phyloP scores from a whole-genome alignment of 2,888 invertebrate genomes.

The Toxonevra muliebris region DNA sequence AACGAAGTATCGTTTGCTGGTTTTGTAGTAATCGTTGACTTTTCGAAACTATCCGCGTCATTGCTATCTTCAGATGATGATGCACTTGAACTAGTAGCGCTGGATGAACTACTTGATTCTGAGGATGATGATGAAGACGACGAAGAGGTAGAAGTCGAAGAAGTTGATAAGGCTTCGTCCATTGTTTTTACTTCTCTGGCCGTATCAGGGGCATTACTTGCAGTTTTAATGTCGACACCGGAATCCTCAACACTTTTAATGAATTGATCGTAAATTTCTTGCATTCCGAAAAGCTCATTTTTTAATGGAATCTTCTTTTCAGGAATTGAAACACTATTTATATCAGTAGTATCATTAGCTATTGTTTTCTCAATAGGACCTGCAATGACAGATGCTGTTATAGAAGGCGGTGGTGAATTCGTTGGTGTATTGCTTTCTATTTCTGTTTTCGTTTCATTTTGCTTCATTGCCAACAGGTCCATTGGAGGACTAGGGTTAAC shows the following conservation, averaged over 20 bases:
- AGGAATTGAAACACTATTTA: not conserved
- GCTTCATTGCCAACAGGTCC: conserved; percentile 15
- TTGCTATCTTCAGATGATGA: conserved; percentile 45
- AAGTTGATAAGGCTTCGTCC: conserved; percentile 41
- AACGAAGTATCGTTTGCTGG: not conserved
- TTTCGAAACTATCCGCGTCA: conserved; percentile 38
- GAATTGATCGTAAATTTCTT: conserved; percentile 61
- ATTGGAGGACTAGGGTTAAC: conserved; percentile 53
- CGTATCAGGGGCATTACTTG: conserved; percentile 3
- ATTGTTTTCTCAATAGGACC: not conserved
- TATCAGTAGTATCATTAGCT: not conserved
- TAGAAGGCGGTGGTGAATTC: conserved; percentile 16
- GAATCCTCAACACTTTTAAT: conserved; percentile 60
- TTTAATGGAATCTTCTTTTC: conserved; percentile 7
- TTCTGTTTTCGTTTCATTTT: not conserved
- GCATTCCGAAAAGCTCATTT: conserved; percentile 52
- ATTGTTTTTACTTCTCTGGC: not conserved
- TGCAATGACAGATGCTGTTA: conserved; percentile 25
- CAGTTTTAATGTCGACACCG: conserved; percentile 43
- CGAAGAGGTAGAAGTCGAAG: conserved; percentile 45
- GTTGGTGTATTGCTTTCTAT: conserved; percentile 18
- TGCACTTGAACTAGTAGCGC: conserved; percentile 39
- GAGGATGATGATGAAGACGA: conserved; percentile 48
- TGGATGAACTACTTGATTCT: conserved; percentile 43
- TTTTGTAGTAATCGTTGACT: conserved; percentile 17